Evolutionary conservation across 2,113 vertebrate genomes (phyloP).

Genomic region (Pollachius pollachius): DNA sequence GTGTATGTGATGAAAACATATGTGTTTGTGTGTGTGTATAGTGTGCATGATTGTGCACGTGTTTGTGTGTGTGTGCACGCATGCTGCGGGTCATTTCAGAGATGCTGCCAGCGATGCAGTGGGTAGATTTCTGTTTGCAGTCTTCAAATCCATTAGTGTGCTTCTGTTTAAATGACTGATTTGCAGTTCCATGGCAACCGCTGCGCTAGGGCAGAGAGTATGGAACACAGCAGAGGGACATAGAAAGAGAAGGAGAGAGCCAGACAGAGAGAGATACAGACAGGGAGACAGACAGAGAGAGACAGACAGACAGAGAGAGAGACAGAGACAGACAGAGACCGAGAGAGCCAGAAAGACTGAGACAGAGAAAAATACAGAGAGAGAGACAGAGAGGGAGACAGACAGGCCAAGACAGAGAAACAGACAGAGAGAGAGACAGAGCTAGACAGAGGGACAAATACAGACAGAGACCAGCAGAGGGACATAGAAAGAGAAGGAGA

Average conservation of each 20-base stretch:
- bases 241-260: neutral
- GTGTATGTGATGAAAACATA: neutral
- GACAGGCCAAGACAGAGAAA: neutral
- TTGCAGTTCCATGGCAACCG: conserved; percentile 69
- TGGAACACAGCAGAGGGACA: conserved; percentile 12
- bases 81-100: conserved; percentile 37
- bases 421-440: neutral
- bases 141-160: conserved; percentile 62
- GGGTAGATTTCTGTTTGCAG: conserved; percentile 58
- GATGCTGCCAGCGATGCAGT: conserved; percentile 36
- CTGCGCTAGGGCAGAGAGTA: neutral
- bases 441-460: too few relatives aligned
- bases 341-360: conserved; percentile 20
- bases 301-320: conserved; percentile 20
- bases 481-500: too few relatives aligned
- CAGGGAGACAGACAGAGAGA: conserved; percentile 14
- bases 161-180: conserved; percentile 58
- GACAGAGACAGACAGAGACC: too few relatives aligned
- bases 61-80: conserved; percentile 15
- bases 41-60: neutral
- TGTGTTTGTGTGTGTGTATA: neutral
- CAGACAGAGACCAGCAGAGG: too few relatives aligned
- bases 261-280: neutral
- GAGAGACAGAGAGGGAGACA: neutral
- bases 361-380: too few relatives aligned